phyloP scores from a whole-genome alignment of 1,140 invertebrate species.

The Campoletis sonorensis region DNA sequence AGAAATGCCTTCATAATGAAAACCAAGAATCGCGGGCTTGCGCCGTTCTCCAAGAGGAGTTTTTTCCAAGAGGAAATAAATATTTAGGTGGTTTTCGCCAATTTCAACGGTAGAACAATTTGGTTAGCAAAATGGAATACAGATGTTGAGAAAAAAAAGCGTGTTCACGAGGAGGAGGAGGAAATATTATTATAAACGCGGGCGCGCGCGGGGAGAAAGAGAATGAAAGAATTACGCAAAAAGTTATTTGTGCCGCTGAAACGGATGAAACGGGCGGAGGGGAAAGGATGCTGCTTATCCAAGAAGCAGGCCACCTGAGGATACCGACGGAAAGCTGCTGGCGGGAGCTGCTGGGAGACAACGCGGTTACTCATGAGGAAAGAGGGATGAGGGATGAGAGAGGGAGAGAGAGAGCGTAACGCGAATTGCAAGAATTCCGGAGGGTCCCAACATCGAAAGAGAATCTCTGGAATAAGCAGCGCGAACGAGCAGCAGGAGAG shows the following conservation, averaged over 20 bases:
- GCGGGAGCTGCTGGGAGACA: conserved; percentile 22
- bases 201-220: too few species aligned
- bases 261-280: neutral
- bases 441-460: conserved; percentile 52
- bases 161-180: conserved; percentile 49
- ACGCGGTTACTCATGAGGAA: neutral
- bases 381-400: neutral
- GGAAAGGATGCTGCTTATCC: conserved; percentile 56
- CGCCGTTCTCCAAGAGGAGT: too few species aligned
- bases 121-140: too few species aligned
- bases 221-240: conserved; percentile 50
- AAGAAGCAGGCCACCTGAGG: conserved; percentile 72
- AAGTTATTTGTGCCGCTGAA: conserved; percentile 33
- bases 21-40: conserved; percentile 60
- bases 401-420: conserved; percentile 33
- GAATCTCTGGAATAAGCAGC: neutral
- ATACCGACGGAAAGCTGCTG: conserved; percentile 62
- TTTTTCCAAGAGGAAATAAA: too few species aligned
- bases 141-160: too few species aligned
- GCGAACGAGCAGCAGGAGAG: conserved; percentile 8
- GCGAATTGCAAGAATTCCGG: conserved; percentile 59
- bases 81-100: too few species aligned
- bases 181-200: conserved; percentile 60
- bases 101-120: conserved; percentile 33
- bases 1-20: conserved; percentile 54